Conservation (phyloP, 2,888 invertebrate species). For the Rhaphigaster nebulosa region DNA sequence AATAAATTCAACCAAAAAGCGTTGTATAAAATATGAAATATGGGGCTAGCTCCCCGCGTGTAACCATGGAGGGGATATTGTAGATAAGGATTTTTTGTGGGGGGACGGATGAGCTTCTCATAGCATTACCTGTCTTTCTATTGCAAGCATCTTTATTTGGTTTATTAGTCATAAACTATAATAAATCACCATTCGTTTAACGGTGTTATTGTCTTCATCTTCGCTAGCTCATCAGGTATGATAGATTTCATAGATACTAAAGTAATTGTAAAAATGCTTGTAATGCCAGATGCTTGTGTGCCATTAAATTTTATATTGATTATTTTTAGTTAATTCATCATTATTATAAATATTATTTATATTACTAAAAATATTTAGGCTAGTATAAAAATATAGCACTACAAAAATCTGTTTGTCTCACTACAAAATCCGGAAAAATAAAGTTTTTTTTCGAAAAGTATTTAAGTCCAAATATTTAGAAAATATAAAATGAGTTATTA, state of each 20-base stretch:
- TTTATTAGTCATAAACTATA: constrained; percentile 52
- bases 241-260: neutral
- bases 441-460: too few relatives aligned
- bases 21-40: constrained; percentile 48
- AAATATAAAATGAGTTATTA: too few relatives aligned
- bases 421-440: too few relatives aligned
- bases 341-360: neutral
- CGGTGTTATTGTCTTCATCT: neutral
- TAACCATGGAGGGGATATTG: constrained; percentile 34
- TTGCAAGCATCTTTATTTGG: constrained; percentile 53
- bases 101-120: constrained; percentile 59
- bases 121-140: constrained; percentile 62
- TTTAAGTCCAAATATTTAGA: too few relatives aligned
- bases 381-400: neutral
- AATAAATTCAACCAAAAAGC: constrained; percentile 7
- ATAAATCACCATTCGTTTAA: constrained; percentile 12
- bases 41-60: neutral
- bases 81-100: constrained; percentile 63
- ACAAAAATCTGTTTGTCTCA: neutral
- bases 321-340: neutral
- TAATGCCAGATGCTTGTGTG: neutral
- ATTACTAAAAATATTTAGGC: neutral
- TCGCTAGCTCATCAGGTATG: neutral
- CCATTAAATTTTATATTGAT: neutral
- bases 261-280: neutral